These are phyloP conservation scores for Grammomys dolichurus DNA, from an alignment of 2,113 vertebrate species.

Conservation along the genomic window DNA sequence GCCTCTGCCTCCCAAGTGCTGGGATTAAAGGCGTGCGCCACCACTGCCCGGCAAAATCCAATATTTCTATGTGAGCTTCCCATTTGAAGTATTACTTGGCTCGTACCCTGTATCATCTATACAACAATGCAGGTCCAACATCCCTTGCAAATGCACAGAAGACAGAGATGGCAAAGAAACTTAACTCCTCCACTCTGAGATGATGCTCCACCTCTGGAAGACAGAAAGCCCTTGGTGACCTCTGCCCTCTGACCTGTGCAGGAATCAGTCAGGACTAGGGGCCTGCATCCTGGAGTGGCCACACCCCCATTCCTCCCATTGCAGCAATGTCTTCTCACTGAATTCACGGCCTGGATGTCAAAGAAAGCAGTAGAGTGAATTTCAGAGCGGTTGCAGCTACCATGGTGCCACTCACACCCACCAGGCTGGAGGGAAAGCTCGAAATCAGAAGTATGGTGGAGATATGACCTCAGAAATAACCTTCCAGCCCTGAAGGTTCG, in stretches of 20 bases:
- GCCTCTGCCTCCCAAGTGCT: neutral
- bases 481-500: neutral
- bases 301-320: no score
- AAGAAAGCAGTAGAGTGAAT: neutral
- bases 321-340: neutral
- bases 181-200: neutral
- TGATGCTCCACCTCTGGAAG: no score
- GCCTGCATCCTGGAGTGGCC: neutral
- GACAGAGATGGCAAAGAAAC: neutral
- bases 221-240: neutral
- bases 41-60: neutral
- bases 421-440: no score
- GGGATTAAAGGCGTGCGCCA: neutral
- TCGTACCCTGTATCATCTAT: neutral
- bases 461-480: neutral
- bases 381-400: neutral
- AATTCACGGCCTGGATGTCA: neutral
- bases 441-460: neutral
- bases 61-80: slow-evolving; percentile 23
- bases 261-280: neutral
- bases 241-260: neutral
- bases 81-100: neutral
- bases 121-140: neutral
- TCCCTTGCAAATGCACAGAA: neutral
- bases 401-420: neutral